A percentile compares a stretch with the other conserved stretches of the same genome.
Conservation (phyloP, 2,113 vertebrate species). For the Aix galericulata region DNA sequence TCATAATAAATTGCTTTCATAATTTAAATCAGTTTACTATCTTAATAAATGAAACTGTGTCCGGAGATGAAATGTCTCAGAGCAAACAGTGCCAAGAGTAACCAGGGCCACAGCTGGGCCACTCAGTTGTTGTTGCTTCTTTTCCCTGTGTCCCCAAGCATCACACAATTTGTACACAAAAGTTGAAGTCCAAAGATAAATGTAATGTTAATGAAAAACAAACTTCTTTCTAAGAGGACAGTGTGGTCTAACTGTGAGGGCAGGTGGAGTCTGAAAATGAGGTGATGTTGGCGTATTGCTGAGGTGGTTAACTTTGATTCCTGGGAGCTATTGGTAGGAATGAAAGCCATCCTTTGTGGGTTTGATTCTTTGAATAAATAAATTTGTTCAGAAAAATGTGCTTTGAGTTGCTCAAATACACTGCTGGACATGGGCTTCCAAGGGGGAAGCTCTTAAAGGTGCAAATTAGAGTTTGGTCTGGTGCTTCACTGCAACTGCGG, state of each 20-base stretch:
- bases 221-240: neutral
- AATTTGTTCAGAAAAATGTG: neutral
- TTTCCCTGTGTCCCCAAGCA: neutral
- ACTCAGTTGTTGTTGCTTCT: conserved; percentile 10
- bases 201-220: neutral
- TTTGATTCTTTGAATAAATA: conserved; percentile 24
- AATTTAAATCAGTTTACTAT: neutral
- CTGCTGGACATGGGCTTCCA: conserved; percentile 58
- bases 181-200: neutral
- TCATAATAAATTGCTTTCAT: neutral
- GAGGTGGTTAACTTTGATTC: neutral
- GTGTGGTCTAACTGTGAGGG: neutral
- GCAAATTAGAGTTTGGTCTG: conserved; percentile 56
- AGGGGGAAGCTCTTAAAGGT: conserved; percentile 58
- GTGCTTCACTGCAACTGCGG: conserved; percentile 10
- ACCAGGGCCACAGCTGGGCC: neutral
- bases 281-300: neutral
- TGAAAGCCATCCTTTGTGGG: neutral
- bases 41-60: neutral
- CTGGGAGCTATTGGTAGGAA: neutral
- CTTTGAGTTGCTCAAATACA: conserved; percentile 5
- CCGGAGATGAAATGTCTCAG: neutral
- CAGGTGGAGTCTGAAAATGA: neutral
- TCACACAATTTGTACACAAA: neutral
- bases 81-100: conserved; percentile 3